These are phyloP conservation scores for Apamea epomidion DNA, from an alignment of 2,888 invertebrate species.

Conservation along the genomic window DNA sequence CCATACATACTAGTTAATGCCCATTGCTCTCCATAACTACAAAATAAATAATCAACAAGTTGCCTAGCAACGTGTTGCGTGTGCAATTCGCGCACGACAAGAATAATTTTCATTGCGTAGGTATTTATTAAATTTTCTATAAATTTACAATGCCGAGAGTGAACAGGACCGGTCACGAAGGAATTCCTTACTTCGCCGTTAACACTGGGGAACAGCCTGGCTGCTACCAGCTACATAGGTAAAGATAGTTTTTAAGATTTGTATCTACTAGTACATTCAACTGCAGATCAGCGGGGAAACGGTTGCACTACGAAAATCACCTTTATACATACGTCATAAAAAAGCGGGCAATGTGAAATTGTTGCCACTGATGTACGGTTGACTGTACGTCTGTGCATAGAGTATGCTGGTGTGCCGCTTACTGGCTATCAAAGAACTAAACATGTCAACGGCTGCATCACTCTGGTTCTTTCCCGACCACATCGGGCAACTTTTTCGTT, in stretches of 20 bases:
- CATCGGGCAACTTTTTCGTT: no score
- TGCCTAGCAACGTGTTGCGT: slow-evolving; percentile 63
- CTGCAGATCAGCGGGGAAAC: background rate
- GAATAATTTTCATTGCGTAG: slow-evolving; percentile 8
- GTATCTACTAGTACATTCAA: background rate
- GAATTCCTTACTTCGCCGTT: slow-evolving; percentile 81
- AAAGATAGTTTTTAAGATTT: slow-evolving; percentile 25
- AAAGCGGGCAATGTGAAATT: background rate
- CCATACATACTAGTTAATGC: no score
- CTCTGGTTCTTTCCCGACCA: no score
- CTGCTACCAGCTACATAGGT: slow-evolving; percentile 87
- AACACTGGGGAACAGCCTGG: slow-evolving; percentile 80
- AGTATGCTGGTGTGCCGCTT: no score
- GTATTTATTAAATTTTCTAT: slow-evolving; percentile 37
- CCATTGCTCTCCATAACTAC: background rate
- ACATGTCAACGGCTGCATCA: no score
- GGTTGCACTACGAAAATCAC: background rate
- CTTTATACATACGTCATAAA: background rate
- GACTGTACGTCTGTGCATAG: background rate
- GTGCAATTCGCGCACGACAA: slow-evolving; percentile 2
- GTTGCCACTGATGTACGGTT: background rate
- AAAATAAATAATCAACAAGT: slow-evolving; percentile 27
- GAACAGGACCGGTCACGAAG: slow-evolving; percentile 77
- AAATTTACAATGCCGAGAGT: slow-evolving; percentile 81
- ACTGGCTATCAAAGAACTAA: no score